Percentiles rank a stretch among this genome's conserved stretches.
Conservation (phyloP, 2,113 vertebrate genomes). For the Pterocles gutturalis region DNA sequence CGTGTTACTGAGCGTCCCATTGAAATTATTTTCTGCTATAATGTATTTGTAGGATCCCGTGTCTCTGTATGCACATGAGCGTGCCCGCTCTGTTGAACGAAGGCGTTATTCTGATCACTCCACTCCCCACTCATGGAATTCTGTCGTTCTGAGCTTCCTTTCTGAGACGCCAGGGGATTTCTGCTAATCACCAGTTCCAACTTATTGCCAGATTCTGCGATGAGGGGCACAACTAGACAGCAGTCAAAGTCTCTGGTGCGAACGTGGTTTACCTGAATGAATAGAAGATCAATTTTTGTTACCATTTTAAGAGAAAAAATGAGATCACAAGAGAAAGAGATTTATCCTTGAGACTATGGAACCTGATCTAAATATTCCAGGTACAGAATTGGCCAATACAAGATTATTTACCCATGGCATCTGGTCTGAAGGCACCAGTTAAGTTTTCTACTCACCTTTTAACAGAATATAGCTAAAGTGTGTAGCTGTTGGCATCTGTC, state of each 20-base stretch:
- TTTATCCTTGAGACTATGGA: not conserved
- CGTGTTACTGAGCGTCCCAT: not conserved
- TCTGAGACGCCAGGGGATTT: constrained; percentile 85
- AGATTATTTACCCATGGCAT: fast-evolving
- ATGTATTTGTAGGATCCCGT: constrained; percentile 87
- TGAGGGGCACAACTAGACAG: constrained; percentile 96
- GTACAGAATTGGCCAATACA: fast-evolving
- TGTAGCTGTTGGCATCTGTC: not conserved
- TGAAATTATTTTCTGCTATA: constrained; percentile 83
- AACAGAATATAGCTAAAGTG: not conserved
- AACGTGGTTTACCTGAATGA: constrained; percentile 90
- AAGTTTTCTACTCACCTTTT: not conserved
- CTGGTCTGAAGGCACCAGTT: not conserved
- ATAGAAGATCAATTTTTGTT: not conserved
- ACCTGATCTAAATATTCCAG: not conserved
- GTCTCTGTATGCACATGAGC: constrained; percentile 50
- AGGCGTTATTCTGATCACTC: constrained; percentile 81
- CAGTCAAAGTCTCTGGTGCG: constrained; percentile 98
- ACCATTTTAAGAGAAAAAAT: not conserved
- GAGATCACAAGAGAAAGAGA: not conserved
- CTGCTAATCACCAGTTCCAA: constrained; percentile 96
- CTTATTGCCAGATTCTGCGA: constrained; percentile 95
- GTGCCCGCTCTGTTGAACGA: constrained; percentile 78
- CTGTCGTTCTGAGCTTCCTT: constrained; percentile 62
- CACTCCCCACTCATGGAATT: constrained; percentile 67